Evolutionary conservation across 2,113 vertebrate species (phyloP).

Genomic region (Psammodynastes pulverulentus): DNA sequence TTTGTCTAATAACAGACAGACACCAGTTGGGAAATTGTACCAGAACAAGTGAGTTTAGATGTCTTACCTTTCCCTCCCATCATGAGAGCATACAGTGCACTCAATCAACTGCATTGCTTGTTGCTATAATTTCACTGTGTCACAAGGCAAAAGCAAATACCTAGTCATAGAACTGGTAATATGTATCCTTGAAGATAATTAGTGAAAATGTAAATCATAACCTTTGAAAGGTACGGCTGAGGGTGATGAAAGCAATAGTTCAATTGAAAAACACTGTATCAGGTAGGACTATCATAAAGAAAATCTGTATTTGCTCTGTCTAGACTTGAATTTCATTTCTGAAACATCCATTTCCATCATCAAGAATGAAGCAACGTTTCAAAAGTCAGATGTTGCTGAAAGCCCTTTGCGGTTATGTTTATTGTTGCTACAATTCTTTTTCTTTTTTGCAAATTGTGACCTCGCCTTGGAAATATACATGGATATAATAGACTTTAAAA

Average conservation of each 20-base stretch:
- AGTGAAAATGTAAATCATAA: not conserved
- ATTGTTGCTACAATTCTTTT: not conserved
- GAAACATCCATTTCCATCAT: constrained; percentile 5
- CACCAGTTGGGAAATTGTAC: not conserved
- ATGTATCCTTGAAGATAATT: not conserved
- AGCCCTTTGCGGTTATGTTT: constrained; percentile 26
- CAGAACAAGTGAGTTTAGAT: not conserved
- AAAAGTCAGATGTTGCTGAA: constrained; percentile 40
- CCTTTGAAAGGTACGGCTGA: not conserved
- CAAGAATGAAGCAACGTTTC: constrained; percentile 47
- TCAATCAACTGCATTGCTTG: not conserved
- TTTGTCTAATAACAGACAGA: not conserved
- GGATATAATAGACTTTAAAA: not conserved
- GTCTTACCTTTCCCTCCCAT: not conserved
- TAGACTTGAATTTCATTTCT: accelerated
- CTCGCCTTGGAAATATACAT: not conserved
- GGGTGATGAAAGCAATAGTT: not conserved
- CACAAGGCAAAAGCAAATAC: not conserved
- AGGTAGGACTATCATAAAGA: not conserved
- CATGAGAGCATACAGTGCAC: not conserved
- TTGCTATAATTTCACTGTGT: not conserved
- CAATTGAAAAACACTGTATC: not conserved
- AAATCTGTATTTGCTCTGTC: not conserved
- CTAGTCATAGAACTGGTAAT: not conserved
- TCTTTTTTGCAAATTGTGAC: not conserved